Evolutionary conservation across 2,113 vertebrate genomes (phyloP).

Genomic region (Elgaria multicarinata): DNA sequence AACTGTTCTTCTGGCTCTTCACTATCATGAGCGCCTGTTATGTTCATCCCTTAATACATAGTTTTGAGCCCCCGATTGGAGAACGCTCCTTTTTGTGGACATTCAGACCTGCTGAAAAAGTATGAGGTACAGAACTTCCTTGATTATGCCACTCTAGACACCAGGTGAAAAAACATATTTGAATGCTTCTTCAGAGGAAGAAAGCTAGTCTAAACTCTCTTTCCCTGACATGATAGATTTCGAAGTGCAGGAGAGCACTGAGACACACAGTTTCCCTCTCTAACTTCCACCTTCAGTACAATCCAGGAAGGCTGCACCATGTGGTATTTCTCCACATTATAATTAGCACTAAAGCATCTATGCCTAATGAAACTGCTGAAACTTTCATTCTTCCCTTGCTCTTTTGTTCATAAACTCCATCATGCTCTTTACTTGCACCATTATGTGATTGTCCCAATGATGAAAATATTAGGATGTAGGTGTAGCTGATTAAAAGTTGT

Average conservation of each 20-base stretch:
- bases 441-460: slow-evolving; percentile 31
- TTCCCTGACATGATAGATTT: neutral
- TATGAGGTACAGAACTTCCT: neutral
- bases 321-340: neutral
- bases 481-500: slow-evolving; percentile 36
- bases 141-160: neutral
- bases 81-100: neutral
- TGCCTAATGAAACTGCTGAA: slow-evolving; percentile 22
- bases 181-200: neutral
- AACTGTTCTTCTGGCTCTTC: neutral
- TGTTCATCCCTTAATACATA: neutral
- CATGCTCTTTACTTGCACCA: slow-evolving; percentile 38
- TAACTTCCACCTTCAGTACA: neutral
- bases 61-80: neutral
- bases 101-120: neutral
- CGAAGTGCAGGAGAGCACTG: neutral
- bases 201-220: neutral
- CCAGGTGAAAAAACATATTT: neutral
- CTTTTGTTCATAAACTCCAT: slow-evolving; percentile 7
- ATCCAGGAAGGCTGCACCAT: no score
- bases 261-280: no score
- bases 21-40: slow-evolving; percentile 3
- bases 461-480: slow-evolving; percentile 54
- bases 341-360: neutral
- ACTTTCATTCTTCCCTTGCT: neutral